Evolutionary conservation across 2,888 invertebrate species (phyloP).

Genomic region (Malthinus flaveolus): DNA sequence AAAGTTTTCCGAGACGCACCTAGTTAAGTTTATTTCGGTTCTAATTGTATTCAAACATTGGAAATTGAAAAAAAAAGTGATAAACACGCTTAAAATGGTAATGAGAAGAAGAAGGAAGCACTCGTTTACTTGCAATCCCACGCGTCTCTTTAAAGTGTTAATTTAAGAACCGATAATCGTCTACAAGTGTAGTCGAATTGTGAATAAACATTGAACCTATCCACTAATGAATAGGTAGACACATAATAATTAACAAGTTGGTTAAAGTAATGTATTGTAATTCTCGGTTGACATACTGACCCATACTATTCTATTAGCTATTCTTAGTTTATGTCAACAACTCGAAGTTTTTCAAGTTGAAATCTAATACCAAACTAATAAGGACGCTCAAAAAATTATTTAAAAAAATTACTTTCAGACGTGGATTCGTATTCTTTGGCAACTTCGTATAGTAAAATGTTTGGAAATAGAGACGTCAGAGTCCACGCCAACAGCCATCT

Average conservation of each 20-base stretch:
- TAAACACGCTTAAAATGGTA: no score
- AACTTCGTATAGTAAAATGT: conserved; percentile 17
- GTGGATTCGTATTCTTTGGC: conserved; percentile 8
- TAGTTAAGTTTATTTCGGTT: no score
- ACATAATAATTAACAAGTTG: conserved; percentile 16
- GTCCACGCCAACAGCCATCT: conserved; percentile 46
- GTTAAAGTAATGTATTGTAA: conserved; percentile 23
- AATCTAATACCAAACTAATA: background rate
- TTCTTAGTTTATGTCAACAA: conserved; percentile 21
- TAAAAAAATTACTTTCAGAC: conserved; percentile 16
- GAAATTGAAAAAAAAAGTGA: no score
- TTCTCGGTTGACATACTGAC: conserved; percentile 40
- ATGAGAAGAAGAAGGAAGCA: no score
- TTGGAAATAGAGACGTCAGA: conserved; percentile 30
- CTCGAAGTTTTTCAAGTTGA: background rate
- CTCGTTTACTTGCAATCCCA: no score
- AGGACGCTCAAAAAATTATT: background rate
- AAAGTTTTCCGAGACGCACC: no score
- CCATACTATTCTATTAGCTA: conserved; percentile 29
- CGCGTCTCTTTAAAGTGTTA: no score
- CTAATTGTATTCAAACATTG: no score
- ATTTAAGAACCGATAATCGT: no score
- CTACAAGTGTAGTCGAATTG: no score
- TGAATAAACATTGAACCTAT: no score
- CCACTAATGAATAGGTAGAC: conserved; percentile 5